Evolutionary conservation across 2,888 invertebrate species (phyloP), one percentile per base, ranked within the genome.

Genomic region (Standfussiana lucernea): DNA sequence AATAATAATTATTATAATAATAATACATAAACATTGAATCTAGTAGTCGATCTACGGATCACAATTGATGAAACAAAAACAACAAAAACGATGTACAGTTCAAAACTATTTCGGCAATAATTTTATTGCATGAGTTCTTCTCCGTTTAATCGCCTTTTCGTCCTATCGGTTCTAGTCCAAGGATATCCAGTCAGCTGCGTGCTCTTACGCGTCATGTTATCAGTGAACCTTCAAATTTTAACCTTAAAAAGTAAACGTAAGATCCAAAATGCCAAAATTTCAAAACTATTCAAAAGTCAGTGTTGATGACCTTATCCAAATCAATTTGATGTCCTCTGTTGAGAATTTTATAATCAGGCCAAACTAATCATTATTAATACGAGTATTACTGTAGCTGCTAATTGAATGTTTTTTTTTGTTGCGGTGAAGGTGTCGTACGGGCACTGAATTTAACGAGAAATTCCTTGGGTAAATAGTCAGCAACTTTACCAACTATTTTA

Each of bases 401-500:
- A 40, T 28, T 66, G 32, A 15, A 56, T 62, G 28, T 37, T 47
- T 56, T 32, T 45, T 64, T 64, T 64, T 40, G 59, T 66, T 42
- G 21, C 61, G 69, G 10, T 35, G 53, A 40, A 62, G 40, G 28
- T n/a, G 53, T 75, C 50, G 50, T 8, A 11, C 35, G 45, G 18
- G 24, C 24, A 35, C 24, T 64, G 10, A 84, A 74, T 75, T 79
- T 85, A 18, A 28, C 18, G 0, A 62, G 28, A 35, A 86, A 71
- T 7, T 78, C 77, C 18, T 90, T 76, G 8, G 89, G 88, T 32
- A 97, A 80, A 70, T 93, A 96, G 59, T 95, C 92, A 3, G 94
- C 93, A 24, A 97, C 95, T 35, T 90, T 93, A 0, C 97, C 97
- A 32, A 97, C 82, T 2, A 89, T 85, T 69, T 92, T 89, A 2